A percentile compares a stretch with the other conserved stretches of the same genome.
These are phyloP conservation scores for Brachyopa scutellaris DNA, from an alignment of 2,888 invertebrate species.

Conservation along the genomic window DNA sequence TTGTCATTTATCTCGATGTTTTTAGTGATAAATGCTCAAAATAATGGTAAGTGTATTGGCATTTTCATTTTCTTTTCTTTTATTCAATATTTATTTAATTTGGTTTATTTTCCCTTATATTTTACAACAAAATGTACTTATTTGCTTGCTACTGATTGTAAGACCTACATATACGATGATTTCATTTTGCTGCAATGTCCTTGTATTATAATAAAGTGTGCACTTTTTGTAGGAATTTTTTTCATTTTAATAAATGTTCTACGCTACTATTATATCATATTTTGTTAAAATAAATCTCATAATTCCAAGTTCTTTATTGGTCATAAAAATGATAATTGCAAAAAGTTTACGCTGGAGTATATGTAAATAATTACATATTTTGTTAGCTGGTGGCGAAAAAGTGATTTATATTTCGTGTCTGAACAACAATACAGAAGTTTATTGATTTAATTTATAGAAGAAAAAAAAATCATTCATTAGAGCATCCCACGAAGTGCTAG, in stretches of 20 bases:
- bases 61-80: slow-evolving; percentile 58
- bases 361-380: too few species aligned
- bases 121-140: slow-evolving; percentile 9
- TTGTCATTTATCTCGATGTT: slow-evolving; percentile 82
- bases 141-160: slow-evolving; percentile 2
- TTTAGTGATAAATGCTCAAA: slow-evolving; percentile 81
- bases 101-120: slow-evolving; percentile 67
- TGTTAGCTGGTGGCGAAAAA: too few species aligned
- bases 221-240: slow-evolving; percentile 29
- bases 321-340: too few species aligned
- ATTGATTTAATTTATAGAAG: too few species aligned
- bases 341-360: too few species aligned
- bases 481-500: too few species aligned
- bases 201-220: slow-evolving; percentile 52
- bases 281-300: too few species aligned
- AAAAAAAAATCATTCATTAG: too few species aligned
- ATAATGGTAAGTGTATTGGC: slow-evolving; percentile 78
- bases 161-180: slow-evolving; percentile 36
- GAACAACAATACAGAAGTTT: too few species aligned
- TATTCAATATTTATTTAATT: neutral
- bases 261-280: too few species aligned
- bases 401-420: too few species aligned
- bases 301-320: too few species aligned
- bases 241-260: slow-evolving; percentile 14
- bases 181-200: slow-evolving; percentile 54